Conservation (phyloP, 2,888 invertebrate species). For the Acanthosepion lycidas region DNA sequence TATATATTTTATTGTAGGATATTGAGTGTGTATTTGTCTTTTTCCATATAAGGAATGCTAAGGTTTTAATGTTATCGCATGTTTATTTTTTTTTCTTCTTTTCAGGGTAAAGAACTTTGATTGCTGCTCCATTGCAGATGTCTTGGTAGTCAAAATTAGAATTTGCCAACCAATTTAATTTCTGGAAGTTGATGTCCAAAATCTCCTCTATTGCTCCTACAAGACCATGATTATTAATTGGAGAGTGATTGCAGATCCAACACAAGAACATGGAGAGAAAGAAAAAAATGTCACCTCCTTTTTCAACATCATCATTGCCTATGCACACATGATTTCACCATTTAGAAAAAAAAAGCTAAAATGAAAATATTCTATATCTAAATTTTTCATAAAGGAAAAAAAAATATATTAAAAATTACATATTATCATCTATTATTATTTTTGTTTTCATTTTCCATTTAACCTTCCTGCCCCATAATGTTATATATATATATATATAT, state of each 20-base stretch:
- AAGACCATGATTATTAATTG: neutral
- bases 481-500: neutral
- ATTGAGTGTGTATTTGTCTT: neutral
- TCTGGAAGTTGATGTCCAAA: neutral
- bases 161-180: neutral
- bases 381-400: conserved; percentile 7
- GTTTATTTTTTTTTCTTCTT: neutral
- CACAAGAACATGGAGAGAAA: neutral
- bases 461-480: neutral
- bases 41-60: neutral
- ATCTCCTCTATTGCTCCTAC: neutral
- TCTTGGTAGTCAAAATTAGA: neutral
- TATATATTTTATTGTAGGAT: neutral
- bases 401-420: neutral
- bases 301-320: conserved; percentile 20
- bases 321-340: conserved; percentile 6
- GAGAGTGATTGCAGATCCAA: neutral
- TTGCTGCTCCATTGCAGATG: neutral
- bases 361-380: neutral
- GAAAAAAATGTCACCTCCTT: neutral
- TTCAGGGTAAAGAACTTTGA: neutral
- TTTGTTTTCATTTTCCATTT: neutral
- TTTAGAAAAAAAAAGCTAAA: neutral
- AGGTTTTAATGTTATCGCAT: neutral
- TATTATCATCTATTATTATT: neutral